Evolutionary conservation across 2,113 vertebrate genomes (phyloP), one percentile per base, ranked within the genome.

Genomic region (Poeciliopsis occidentalis): DNA sequence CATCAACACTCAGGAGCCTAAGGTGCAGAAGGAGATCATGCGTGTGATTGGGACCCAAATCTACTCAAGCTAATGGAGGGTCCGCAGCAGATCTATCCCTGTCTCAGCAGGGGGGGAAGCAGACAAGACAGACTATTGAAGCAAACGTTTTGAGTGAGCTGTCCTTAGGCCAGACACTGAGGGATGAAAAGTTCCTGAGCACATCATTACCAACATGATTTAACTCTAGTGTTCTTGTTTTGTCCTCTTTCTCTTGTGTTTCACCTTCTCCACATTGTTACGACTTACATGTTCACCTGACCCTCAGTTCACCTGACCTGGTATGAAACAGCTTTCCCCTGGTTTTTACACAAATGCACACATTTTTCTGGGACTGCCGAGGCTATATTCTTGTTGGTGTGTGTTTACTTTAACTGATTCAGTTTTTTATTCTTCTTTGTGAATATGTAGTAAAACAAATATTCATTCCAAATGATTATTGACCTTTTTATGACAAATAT

Each of bases 21-120:
- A 99, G 92, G 97, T 99, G 84, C 98, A 99, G 94, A 99, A 98
- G 94, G 98, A 99, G 93, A 99, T 99, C 91, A 99, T 99, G 98
- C 97, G 98, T 79, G 97, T 99, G 93, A 98, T 99, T 39, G 98
- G 98, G 89, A 98, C 97, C 93, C 97, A 99, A 96, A 97, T 98
- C 92, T 98, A 98, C 95, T 97, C 97, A 86, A 97, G 96, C 95
- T 99, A 91, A 92, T 92, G 79, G 95, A 96, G 92, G n/a, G 69
- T 88, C 81, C 64, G 39, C 76, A 77, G 81, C 70, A 77, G 73
- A 76, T 75, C 51, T 66, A 73, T 73, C 34, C n/a, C 15, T 71
- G 66, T 77, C 64, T 78, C 54, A 79, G 75, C 74, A 32, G 71
- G 80, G 86, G 86, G 73, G 68, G 69, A 71, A 65, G 64, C 76